phyloP scores from a whole-genome alignment of 2,113 vertebrate genomes.

The Talpa occidentalis region DNA sequence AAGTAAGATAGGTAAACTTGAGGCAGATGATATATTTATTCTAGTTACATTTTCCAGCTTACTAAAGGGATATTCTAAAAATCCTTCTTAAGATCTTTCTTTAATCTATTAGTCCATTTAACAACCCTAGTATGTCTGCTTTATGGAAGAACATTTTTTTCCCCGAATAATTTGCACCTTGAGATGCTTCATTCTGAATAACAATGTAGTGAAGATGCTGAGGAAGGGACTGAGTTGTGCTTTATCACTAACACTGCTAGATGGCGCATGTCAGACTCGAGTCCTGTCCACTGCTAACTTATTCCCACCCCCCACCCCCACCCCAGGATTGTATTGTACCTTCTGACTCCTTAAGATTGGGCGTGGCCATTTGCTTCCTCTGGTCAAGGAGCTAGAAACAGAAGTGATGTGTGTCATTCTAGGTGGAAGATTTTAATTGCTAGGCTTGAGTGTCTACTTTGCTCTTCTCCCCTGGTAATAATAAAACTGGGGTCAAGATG shows the following conservation, averaged over 20 bases:
- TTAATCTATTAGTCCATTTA: not conserved
- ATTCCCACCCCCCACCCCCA: too few species aligned
- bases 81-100: not conserved
- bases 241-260: not conserved
- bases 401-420: not conserved
- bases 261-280: not conserved
- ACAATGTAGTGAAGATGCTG: not conserved
- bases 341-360: not conserved
- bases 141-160: not conserved
- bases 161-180: not conserved
- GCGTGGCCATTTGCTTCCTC: not conserved
- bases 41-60: slow-evolving; percentile 2
- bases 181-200: not conserved
- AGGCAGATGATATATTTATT: not conserved
- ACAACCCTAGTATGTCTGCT: not conserved
- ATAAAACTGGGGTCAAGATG: not conserved
- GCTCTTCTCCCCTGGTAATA: not conserved
- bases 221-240: not conserved
- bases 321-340: not conserved
- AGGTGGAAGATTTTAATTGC: not conserved
- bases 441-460: not conserved
- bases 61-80: not conserved
- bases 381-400: not conserved
- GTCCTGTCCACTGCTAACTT: not conserved
- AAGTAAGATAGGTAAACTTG: not conserved